Conservation (phyloP, 2,113 vertebrate genomes). For the Cricetomys ansorgei region DNA sequence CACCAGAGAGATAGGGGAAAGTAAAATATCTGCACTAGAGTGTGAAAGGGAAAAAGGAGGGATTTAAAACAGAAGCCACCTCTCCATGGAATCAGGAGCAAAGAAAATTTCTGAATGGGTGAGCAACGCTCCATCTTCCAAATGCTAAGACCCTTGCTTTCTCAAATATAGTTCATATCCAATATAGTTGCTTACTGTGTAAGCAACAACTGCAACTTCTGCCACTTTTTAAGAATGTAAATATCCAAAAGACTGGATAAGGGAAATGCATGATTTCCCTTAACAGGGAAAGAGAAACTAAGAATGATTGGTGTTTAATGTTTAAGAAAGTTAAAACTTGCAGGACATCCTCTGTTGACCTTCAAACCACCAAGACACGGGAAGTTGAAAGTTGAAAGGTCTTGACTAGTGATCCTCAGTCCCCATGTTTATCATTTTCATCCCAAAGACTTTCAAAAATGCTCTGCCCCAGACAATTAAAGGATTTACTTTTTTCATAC, state of each 20-base stretch:
- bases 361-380: background rate
- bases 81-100: background rate
- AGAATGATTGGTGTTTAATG: background rate
- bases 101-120: conserved; percentile 50
- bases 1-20: background rate
- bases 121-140: background rate
- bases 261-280: background rate
- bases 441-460: background rate
- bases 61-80: conserved; percentile 18
- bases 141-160: background rate
- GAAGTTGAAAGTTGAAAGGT: background rate
- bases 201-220: background rate
- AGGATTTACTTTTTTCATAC: background rate
- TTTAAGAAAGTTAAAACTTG: conserved; percentile 9
- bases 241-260: conserved; percentile 7
- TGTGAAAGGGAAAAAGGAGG: background rate
- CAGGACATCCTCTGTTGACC: background rate
- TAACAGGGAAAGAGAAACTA: background rate
- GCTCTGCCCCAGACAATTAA: background rate
- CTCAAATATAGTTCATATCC: background rate
- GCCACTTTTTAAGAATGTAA: background rate
- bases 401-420: background rate
- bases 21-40: too few relatives aligned
- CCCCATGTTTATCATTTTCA: too few relatives aligned
- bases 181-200: conserved; percentile 3